Percentiles rank a stretch among this genome's conserved stretches.
These are phyloP conservation scores for Limnodromus scolopaceus DNA, from an alignment of 2,797 vertebrate species.

Conservation along the genomic window DNA sequence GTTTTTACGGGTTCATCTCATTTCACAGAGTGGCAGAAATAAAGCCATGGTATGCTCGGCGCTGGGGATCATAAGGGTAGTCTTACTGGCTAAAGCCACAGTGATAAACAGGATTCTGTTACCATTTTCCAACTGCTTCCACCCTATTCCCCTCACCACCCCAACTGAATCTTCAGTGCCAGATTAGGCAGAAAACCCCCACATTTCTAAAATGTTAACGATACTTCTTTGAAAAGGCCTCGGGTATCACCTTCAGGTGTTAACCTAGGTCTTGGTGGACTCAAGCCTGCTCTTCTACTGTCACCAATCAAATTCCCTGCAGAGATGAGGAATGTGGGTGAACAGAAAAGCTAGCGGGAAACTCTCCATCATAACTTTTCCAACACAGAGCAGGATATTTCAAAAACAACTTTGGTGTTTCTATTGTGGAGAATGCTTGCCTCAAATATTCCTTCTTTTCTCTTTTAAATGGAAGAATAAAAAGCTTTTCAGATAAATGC, in stretches of 20 bases:
- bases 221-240: neutral
- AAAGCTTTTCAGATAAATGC: neutral
- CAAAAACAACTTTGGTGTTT: neutral
- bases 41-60: neutral
- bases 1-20: conserved; percentile 20
- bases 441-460: neutral
- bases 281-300: neutral
- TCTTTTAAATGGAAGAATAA: neutral
- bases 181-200: neutral
- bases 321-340: neutral
- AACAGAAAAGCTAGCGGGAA: neutral
- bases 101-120: neutral
- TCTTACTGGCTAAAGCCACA: neutral
- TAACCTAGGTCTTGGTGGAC: neutral
- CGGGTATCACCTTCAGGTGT: neutral
- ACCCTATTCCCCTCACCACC: neutral
- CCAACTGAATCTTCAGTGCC: neutral
- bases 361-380: neutral
- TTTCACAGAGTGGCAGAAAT: conserved; percentile 15
- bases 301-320: neutral
- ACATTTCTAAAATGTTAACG: neutral
- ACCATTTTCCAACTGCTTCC: neutral
- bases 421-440: neutral
- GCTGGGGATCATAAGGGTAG: neutral
- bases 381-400: neutral